Evolutionary conservation across 2,113 vertebrate genomes (phyloP), one percentile per base, ranked within the genome.

Genomic region (Dromaius novaehollandiae): DNA sequence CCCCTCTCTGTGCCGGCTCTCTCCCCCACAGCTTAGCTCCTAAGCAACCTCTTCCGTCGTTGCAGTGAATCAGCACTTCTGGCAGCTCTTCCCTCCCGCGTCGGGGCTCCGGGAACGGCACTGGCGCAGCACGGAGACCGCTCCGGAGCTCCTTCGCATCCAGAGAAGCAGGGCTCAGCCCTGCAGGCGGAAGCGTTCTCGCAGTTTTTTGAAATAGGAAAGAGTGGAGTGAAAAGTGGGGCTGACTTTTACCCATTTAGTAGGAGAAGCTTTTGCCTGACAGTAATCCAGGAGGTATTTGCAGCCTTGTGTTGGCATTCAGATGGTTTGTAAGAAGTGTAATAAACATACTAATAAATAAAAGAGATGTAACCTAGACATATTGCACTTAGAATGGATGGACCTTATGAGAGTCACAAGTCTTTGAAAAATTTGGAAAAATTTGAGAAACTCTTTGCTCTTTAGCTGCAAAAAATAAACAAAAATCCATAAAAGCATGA

Each of bases 11-110:
- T 60, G 66, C 82, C 1, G 8, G 40, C 61, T 80, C 46, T 13
- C 15, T 7, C 48, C 6, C 44, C 80, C 17, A 21, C 38, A 60
- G 68, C 17, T 64, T 26, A 63, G 85, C 83, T 92, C 11, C 84
- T 48, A 46, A 96, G 86, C 89, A 80, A 40, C 53, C 89, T 84
- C 84, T 89, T 66, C 1, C 4, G 70, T 51, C 30, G 30, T 87
- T 85, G 85, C 95, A 82, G 83, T 97, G 97, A 97, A 97, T 97
- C 96, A 97, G 95, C 97, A 97, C 46, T 97, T 96, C 93, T 96
- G 94, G 80, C 95, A 95, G 81, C 91, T 74, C 22, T 1, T 51
- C 4, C 34, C 55, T 92, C 44, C 48, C 0, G 2, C 22, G 20
- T 38, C 2, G 75, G 94, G 92, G 70, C 79, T 96, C 36, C 8